Percentiles rank a stretch among this genome's conserved stretches.
Conservation (phyloP, 1,140 invertebrate genomes). For the Drosophila tropicalis region DNA sequence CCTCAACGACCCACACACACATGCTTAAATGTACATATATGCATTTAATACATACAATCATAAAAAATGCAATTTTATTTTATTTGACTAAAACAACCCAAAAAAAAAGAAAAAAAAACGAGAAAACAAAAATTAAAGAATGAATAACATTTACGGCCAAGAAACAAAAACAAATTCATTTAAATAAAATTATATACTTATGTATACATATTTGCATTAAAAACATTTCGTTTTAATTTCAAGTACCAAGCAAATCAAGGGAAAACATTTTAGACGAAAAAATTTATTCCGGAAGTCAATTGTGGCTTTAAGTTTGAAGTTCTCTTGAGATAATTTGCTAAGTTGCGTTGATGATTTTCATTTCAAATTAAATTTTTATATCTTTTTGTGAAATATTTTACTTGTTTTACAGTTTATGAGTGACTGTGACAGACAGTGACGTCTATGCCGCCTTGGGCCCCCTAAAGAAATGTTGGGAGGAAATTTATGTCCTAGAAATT, state of each 20-base stretch:
- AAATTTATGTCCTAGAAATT: too few species aligned
- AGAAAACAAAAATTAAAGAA: not conserved
- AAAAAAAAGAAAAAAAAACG: not conserved
- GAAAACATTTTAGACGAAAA: not conserved
- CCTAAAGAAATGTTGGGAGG: too few species aligned
- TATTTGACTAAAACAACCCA: constrained; percentile 31
- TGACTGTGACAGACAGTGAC: too few species aligned
- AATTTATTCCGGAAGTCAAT: not conserved
- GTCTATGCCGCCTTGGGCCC: too few species aligned
- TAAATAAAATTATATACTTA: not conserved
- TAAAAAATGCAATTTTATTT: constrained; percentile 66
- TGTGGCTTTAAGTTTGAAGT: not conserved
- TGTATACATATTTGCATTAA: not conserved
- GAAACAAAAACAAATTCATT: not conserved
- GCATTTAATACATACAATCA: constrained; percentile 29
- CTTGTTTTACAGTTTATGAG: too few species aligned
- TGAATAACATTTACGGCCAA: constrained; percentile 7
- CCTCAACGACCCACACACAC: constrained; percentile 2
- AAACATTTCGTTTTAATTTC: not conserved
- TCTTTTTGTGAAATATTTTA: too few species aligned
- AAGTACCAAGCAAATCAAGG: not conserved
- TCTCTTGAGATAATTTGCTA: too few species aligned
- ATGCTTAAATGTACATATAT: too few species aligned
- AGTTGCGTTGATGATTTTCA: too few species aligned
- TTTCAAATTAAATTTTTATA: too few species aligned